A percentile compares a stretch with the other conserved stretches of the same genome.
phyloP scores from a whole-genome alignment of 2,888 invertebrate species.

The Abrostola triplasia region DNA sequence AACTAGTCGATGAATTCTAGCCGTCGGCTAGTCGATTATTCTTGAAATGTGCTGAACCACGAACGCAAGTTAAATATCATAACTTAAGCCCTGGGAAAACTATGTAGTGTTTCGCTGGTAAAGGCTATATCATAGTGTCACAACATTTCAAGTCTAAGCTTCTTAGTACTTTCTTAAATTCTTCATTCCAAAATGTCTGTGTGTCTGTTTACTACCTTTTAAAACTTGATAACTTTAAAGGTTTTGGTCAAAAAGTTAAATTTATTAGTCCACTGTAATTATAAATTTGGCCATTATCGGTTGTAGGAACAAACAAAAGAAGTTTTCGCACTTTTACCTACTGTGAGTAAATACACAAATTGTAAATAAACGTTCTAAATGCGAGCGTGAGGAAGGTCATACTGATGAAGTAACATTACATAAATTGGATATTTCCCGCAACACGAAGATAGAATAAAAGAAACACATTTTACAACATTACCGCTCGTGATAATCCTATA shows the following conservation, averaged over 20 bases:
- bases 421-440: slow-evolving; percentile 29
- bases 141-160: slow-evolving; percentile 12
- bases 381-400: slow-evolving; percentile 40
- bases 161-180: slow-evolving; percentile 20
- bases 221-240: too few relatives aligned
- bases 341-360: slow-evolving; percentile 27
- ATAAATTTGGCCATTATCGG: background rate
- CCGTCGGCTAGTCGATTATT: slow-evolving; percentile 7
- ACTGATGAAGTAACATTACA: slow-evolving; percentile 29
- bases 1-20: slow-evolving; percentile 7
- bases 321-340: slow-evolving; percentile 34
- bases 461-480: slow-evolving; percentile 17
- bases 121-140: slow-evolving; percentile 3
- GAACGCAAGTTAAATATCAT: slow-evolving; percentile 1
- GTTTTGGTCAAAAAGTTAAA: too few relatives aligned
- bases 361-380: slow-evolving; percentile 57
- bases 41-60: slow-evolving; percentile 21
- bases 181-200: background rate
- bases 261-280: too few relatives aligned
- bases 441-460: slow-evolving; percentile 22
- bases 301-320: slow-evolving; percentile 8
- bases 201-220: too few relatives aligned
- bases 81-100: slow-evolving; percentile 14
- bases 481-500: slow-evolving; percentile 3
- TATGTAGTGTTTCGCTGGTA: slow-evolving; percentile 5